A percentile compares a stretch with the other conserved stretches of the same genome.
Conservation (phyloP, 2,888 invertebrate species). For the Amblyjoppa fuscipennis region DNA sequence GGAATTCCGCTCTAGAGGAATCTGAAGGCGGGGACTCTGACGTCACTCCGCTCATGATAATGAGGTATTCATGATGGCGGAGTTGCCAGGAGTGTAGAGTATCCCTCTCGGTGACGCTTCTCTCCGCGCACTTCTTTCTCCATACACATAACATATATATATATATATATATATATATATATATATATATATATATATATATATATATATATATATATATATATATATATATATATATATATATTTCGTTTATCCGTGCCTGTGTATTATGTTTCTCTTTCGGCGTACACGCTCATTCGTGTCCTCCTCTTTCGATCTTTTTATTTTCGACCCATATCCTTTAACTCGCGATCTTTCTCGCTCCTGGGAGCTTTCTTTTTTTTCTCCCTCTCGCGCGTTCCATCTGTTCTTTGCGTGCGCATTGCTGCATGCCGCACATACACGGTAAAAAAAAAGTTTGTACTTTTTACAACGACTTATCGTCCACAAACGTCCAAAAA, state of each 20-base stretch:
- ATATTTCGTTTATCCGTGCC: conserved; percentile 31
- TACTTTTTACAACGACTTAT: too few relatives aligned
- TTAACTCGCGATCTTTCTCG: background rate
- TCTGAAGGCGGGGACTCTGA: conserved; percentile 89
- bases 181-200: background rate
- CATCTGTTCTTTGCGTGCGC: conserved; percentile 34
- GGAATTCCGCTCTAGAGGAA: conserved; percentile 86
- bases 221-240: conserved; percentile 11
- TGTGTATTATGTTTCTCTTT: conserved; percentile 50
- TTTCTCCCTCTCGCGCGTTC: conserved; percentile 51
- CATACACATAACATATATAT: conserved; percentile 37
- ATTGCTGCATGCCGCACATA: conserved; percentile 50
- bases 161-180: conserved; percentile 14
- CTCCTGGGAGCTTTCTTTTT: background rate
- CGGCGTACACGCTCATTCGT: conserved; percentile 35
- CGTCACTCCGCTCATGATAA: conserved; percentile 92
- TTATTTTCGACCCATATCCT: conserved; percentile 28
- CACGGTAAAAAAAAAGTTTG: too few relatives aligned
- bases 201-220: conserved; percentile 38
- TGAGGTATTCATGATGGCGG: conserved; percentile 95
- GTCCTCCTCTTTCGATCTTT: conserved; percentile 52
- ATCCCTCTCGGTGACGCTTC: conserved; percentile 64
- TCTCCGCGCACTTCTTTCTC: conserved; percentile 47
- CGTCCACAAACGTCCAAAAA: too few relatives aligned
- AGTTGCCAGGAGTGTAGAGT: conserved; percentile 86